These are phyloP conservation scores for Zaprionus africanus DNA, from an alignment of 1,140 invertebrate genomes.

Conservation along the genomic window DNA sequence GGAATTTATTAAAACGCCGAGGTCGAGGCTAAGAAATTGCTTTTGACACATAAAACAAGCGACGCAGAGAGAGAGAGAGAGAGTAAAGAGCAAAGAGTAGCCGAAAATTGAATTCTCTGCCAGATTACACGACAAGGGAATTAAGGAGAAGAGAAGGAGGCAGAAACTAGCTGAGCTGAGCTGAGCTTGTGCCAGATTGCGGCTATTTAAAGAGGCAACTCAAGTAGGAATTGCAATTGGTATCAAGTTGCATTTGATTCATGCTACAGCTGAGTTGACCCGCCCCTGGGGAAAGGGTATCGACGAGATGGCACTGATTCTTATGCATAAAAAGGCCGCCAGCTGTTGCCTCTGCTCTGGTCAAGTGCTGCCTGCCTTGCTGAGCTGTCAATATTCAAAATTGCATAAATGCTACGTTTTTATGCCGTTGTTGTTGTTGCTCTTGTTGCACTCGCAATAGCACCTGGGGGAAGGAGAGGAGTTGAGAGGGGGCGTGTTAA, in stretches of 20 bases:
- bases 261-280: neutral
- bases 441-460: slow-evolving; percentile 22
- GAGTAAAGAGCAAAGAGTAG: neutral
- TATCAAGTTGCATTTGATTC: neutral
- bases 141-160: neutral
- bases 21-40: slow-evolving; percentile 74
- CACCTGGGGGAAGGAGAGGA: slow-evolving; percentile 3
- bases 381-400: slow-evolving; percentile 74
- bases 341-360: slow-evolving; percentile 8
- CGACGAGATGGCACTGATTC: slow-evolving; percentile 1
- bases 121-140: neutral
- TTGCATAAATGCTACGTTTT: slow-evolving; percentile 68
- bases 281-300: slow-evolving; percentile 11
- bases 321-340: slow-evolving; percentile 23
- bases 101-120: slow-evolving; percentile 31
- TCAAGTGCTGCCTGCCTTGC: slow-evolving; percentile 28
- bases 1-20: slow-evolving; percentile 80
- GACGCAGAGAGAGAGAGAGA: neutral
- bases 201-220: neutral
- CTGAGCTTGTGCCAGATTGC: neutral
- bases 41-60: slow-evolving; percentile 61
- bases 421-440: slow-evolving; percentile 5
- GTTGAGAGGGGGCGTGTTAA: slow-evolving; percentile 34
- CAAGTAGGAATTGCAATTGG: neutral
- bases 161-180: neutral